Evolutionary conservation across 1,140 invertebrate genomes (phyloP).

Genomic region (Arion vulgaris): DNA sequence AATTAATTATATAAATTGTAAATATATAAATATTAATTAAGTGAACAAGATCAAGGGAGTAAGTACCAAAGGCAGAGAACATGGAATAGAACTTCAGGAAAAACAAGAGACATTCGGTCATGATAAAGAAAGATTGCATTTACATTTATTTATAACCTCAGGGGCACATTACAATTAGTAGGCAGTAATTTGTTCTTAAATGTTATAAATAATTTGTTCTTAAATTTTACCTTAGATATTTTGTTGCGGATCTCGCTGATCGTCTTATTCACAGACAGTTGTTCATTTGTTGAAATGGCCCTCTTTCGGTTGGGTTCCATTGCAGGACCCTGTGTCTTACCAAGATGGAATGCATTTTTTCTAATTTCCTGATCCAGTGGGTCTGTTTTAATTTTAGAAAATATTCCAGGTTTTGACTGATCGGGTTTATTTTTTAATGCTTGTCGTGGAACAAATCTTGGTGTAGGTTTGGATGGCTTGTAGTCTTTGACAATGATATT

Average conservation of each 20-base stretch:
- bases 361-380: conserved; percentile 49
- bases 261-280: conserved; percentile 53
- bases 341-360: conserved; percentile 58
- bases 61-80: too few species aligned
- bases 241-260: conserved; percentile 55
- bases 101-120: too few species aligned
- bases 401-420: conserved; percentile 29
- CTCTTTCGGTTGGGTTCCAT: conserved; percentile 4
- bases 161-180: too few species aligned
- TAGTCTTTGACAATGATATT: conserved; percentile 53
- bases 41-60: too few species aligned
- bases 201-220: not conserved
- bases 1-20: too few species aligned
- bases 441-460: conserved; percentile 66
- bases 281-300: conserved; percentile 32
- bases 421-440: conserved; percentile 40
- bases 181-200: not conserved
- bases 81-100: too few species aligned
- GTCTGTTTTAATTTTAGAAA: conserved; percentile 29
- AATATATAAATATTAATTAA: too few species aligned
- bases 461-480: conserved; percentile 44
- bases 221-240: conserved; percentile 56
- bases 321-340: conserved; percentile 51
- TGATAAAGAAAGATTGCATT: too few species aligned
- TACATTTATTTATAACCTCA: too few species aligned